Percentiles rank a stretch among this genome's conserved stretches.
phyloP scores from a whole-genome alignment of 2,888 invertebrate species.

The Periphyllus acericola region DNA sequence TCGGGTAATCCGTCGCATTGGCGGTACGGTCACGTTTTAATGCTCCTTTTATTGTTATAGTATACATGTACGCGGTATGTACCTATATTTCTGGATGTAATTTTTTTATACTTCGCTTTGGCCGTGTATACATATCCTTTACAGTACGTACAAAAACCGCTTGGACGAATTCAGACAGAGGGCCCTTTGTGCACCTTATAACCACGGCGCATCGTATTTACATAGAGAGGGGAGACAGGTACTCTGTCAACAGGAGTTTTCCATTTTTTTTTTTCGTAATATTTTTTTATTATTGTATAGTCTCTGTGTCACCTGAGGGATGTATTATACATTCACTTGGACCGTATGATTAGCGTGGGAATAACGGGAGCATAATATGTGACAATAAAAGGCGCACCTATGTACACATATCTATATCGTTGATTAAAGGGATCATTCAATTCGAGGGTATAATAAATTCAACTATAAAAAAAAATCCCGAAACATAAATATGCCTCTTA shows the following conservation, averaged over 20 bases:
- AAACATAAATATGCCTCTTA: conserved; percentile 29
- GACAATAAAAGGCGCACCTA: conserved; percentile 11
- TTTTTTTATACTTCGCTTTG: conserved; percentile 35
- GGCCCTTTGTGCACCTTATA: conserved; percentile 1
- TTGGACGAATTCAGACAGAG: background rate
- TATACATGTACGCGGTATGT: background rate
- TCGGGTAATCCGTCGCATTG: conserved; percentile 56
- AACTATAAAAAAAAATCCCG: background rate
- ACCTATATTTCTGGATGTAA: background rate
- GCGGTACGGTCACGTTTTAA: conserved; percentile 60
- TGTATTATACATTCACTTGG: conserved; percentile 17
- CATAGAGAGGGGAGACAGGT: background rate
- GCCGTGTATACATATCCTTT: background rate
- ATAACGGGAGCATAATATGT: conserved; percentile 11
- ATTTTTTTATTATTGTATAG: conserved; percentile 3
- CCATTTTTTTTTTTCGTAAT: background rate
- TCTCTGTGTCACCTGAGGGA: conserved; percentile 27
- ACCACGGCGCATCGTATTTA: background rate
- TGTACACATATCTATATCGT: background rate
- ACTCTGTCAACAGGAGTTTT: conserved; percentile 46
- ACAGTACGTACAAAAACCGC: background rate
- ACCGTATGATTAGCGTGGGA: conserved; percentile 46
- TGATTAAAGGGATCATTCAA: conserved; percentile 7
- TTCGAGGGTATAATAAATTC: background rate
- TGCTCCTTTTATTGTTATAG: conserved; percentile 39